Evolutionary conservation across 2,113 vertebrate genomes (phyloP).

Genomic region (Felis catus): DNA sequence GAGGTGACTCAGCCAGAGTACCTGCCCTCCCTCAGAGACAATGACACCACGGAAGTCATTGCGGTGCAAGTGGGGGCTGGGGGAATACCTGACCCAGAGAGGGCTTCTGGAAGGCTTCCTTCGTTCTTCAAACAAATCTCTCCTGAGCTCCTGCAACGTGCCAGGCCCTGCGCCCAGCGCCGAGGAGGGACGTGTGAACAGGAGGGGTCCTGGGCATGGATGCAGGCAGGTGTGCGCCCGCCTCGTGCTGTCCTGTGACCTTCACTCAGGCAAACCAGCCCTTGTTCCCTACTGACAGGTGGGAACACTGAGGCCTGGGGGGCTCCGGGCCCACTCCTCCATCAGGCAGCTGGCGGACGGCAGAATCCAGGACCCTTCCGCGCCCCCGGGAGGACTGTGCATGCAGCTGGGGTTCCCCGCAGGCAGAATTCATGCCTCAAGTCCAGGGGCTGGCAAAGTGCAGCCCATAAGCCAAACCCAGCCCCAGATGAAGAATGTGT

Average conservation of each 20-base stretch:
- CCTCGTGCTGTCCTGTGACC: fast-evolving
- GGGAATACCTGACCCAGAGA: neutral
- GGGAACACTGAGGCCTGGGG: neutral
- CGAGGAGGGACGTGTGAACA: fast-evolving
- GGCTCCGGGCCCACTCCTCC: neutral
- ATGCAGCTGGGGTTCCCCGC: fast-evolving
- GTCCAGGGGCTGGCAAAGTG: neutral
- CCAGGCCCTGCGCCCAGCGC: neutral
- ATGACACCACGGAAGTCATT: neutral
- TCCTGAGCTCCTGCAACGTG: neutral
- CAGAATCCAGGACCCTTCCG: fast-evolving
- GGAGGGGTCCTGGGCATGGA: neutral
- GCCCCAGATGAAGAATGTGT: neutral
- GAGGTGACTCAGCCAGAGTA: neutral
- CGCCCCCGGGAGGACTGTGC: too few species aligned
- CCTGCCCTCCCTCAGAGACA: neutral
- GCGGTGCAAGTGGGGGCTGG: too few species aligned
- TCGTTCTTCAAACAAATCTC: neutral
- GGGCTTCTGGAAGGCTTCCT: neutral
- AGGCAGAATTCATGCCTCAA: too few species aligned
- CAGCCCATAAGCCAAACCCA: neutral
- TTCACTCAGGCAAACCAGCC: neutral
- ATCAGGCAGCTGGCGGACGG: fast-evolving
- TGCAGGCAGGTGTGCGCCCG: fast-evolving
- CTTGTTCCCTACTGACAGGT: fast-evolving